These are phyloP conservation scores for Heliconius melpomene DNA, from an alignment of 1,140 invertebrate genomes.

Conservation along the genomic window DNA sequence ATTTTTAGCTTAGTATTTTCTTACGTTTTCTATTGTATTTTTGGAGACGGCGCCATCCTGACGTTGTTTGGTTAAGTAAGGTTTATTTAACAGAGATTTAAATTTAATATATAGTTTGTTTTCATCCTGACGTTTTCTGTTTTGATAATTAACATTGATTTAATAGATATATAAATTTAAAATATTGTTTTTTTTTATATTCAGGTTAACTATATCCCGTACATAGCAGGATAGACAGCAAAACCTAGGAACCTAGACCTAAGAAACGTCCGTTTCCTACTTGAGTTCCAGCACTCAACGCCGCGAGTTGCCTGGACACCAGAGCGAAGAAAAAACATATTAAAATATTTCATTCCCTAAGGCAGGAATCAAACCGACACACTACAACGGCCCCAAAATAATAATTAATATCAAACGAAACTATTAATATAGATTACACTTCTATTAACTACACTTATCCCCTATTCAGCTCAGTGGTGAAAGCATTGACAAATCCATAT, in stretches of 20 bases:
- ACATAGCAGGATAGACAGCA: no score
- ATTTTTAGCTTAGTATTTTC: slow-evolving; percentile 10
- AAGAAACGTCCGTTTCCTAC: no score
- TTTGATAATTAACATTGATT: no score
- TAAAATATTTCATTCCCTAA: not conserved
- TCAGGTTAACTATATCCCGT: no score
- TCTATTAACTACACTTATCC: not conserved
- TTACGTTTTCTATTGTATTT: not conserved
- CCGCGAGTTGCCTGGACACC: no score
- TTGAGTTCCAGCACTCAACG: no score
- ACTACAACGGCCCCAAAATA: not conserved
- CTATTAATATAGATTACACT: not conserved
- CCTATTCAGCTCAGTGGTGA: slow-evolving; percentile 27
- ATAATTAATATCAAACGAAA: not conserved
- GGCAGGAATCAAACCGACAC: not conserved
- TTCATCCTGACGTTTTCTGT: no score
- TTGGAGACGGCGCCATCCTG: not conserved
- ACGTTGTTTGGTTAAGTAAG: not conserved
- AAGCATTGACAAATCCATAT: slow-evolving; percentile 64
- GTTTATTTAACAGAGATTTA: not conserved
- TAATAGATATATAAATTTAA: no score
- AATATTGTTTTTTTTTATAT: no score
- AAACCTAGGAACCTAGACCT: no score
- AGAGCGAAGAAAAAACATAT: no score
- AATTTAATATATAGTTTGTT: no score